Evolutionary conservation across 2,113 vertebrate species (phyloP), one percentile per base, ranked within the genome.

Genomic region (Actinemys pallida): DNA sequence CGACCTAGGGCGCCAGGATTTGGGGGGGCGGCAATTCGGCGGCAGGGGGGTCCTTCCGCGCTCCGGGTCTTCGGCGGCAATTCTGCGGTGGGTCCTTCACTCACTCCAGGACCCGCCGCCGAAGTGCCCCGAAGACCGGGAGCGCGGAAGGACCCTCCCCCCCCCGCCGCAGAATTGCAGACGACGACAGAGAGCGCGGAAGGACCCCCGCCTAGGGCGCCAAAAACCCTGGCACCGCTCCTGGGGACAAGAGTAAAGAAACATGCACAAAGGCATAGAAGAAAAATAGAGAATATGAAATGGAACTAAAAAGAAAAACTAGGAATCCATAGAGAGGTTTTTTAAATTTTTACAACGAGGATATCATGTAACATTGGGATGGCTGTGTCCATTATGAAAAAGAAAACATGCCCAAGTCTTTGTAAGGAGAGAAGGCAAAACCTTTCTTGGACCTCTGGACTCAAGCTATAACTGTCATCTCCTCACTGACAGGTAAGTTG

Each of bases 211-310:
- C 45, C 45, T 45, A 45, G 45, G 45, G 45, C 45, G 45, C 45
- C 45, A 45, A 45, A 45, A 45, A 45, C 45, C 6, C 45, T 45
- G 45, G 45, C 45, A 2, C 6, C 6, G 45, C 45, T 45, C 45
- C 45, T 45, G 45, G 16, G 57, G 29, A 85, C 52, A 89, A 93
- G 76, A 29, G 89, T 86, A 88, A n/a, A 91, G 75, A 49, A 49
- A 81, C 47, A 88, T 65, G 82, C 53, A 1, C 85, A 56, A 69
- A 89, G 93, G 29, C 31, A 20, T 4, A 92, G 35, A 95, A 76
- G 94, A 56, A 88, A 97, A 92, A 90, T 76, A n/a, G n/a, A 31
- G 83, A 93, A 47, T 72, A 92, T 14, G 17, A 88, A 82, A 91
- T 84, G 8, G 50, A 92, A 50, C 20, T 84, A 93, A 76, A 35